These are phyloP conservation scores for Enteromius treurensis DNA, from an alignment of 2,797 vertebrate species.

Conservation along the genomic window DNA sequence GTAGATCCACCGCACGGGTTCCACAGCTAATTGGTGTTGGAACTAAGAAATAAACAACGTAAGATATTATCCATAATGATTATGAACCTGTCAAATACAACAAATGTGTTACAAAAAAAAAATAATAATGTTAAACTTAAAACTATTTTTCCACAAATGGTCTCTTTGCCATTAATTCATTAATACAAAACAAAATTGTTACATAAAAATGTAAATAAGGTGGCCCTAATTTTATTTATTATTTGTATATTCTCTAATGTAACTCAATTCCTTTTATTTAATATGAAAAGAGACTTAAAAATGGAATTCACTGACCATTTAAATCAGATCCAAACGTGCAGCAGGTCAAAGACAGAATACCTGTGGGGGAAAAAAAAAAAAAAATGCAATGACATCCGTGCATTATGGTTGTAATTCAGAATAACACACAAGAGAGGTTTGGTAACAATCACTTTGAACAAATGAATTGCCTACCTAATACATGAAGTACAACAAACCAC, in stretches of 20 bases:
- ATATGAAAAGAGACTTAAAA: not conserved
- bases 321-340: slow-evolving; percentile 59
- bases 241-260: not conserved
- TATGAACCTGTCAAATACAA: not conserved
- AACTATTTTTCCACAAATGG: not conserved
- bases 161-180: not conserved
- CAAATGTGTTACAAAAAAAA: not conserved
- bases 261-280: not conserved
- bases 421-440: not conserved
- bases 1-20: slow-evolving; percentile 86
- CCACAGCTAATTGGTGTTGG: slow-evolving; percentile 78
- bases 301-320: slow-evolving; percentile 52
- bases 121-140: not conserved
- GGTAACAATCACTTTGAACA: not conserved
- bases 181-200: not conserved
- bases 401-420: not conserved
- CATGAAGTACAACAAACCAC: slow-evolving; percentile 54
- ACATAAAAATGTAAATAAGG: not conserved
- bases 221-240: not conserved
- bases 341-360: slow-evolving; percentile 58
- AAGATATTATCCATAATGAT: not conserved
- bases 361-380: slow-evolving; percentile 46
- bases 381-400: not conserved
- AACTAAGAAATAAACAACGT: slow-evolving; percentile 56
- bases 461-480: slow-evolving; percentile 58